Base-by-base conservation (phyloP, 2,113 vertebrate species). In the Megaleporinus macrocephalus region DNA sequence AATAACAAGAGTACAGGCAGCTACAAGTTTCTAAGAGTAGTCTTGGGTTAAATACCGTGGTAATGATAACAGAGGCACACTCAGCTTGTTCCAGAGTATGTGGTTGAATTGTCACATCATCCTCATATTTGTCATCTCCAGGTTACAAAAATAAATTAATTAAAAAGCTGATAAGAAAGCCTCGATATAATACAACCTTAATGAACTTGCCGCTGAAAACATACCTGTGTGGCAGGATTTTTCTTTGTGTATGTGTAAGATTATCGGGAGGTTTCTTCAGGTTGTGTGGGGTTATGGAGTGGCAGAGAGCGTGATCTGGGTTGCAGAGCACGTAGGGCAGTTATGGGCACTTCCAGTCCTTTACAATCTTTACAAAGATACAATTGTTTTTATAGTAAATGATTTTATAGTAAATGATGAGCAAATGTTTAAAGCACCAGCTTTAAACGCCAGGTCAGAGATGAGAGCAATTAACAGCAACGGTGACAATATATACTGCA, bases 121-220 rank as follows among this genome's bases (percentile, higher is more conserved):
- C 62, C 70, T 66, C 53, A 33, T 69, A 53, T 55, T 81, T 26
- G 10, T 72, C 83, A 80, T 89, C 81, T 83, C 78, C 86, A 81
- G 79, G 68, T 86, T 89, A 89, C 85, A 90, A 92, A 92, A 93
- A 92, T 89, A 88, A 90, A 92, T 92, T 83, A 89, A 84, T 88
- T 85, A 78, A 85, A 85, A 83, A 83, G 84, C 16, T 68, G 33
- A 77, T 84, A 80, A 81, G 82, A 84, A 84, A 78, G 73, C 78
- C 57, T 77, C 65, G 14, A 76, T 81, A 81, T 85, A 73, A 80
- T 83, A 73, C 85, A 89, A 90, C 88, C 70, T 74, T 73, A 85
- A 82, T 85, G 84, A 61, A 88, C 89, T 88, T 89, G 86, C 89
- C 84, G 81, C 73, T 77, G 75, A 73, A 73, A 61, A 80, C 73